Percentiles rank a stretch among this genome's conserved stretches.
Evolutionary conservation across 2,888 invertebrate species (phyloP).

Genomic region (Glyphotaelius pellucidus): DNA sequence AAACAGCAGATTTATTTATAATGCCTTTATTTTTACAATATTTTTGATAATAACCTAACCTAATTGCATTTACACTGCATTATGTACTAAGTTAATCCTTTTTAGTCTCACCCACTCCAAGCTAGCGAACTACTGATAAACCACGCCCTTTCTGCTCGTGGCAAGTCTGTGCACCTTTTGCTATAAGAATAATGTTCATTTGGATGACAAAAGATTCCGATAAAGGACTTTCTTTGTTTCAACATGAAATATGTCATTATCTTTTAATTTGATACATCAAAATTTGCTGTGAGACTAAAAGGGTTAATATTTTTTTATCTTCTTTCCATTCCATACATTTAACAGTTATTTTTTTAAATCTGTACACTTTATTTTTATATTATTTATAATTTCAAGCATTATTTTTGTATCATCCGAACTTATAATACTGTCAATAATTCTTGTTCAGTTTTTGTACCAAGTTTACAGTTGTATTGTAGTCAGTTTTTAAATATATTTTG

Average conservation of each 20-base stretch:
- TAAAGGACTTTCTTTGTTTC: background rate
- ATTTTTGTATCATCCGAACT: background rate
- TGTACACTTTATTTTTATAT: constrained; percentile 3
- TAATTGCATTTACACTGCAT: constrained; percentile 14
- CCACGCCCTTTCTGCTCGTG: too few relatives aligned
- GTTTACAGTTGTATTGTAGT: background rate
- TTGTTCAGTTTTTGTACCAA: background rate
- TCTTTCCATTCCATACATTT: background rate
- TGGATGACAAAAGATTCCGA: background rate
- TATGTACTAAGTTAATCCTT: background rate
- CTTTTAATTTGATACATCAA: background rate
- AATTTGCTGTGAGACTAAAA: background rate
- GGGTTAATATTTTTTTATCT: background rate
- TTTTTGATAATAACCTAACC: background rate
- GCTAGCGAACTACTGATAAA: background rate
- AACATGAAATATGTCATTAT: background rate
- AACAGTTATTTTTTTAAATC: background rate
- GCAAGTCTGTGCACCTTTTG: too few relatives aligned
- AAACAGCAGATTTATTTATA: constrained; percentile 14
- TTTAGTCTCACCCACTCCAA: background rate
- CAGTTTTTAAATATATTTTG: background rate
- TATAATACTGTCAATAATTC: background rate
- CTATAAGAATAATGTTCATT: background rate
- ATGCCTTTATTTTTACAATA: constrained; percentile 29
- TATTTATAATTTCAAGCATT: background rate